These are phyloP conservation scores for Cossypha heuglini DNA, from an alignment of 2,797 vertebrate genomes.

Conservation along the genomic window DNA sequence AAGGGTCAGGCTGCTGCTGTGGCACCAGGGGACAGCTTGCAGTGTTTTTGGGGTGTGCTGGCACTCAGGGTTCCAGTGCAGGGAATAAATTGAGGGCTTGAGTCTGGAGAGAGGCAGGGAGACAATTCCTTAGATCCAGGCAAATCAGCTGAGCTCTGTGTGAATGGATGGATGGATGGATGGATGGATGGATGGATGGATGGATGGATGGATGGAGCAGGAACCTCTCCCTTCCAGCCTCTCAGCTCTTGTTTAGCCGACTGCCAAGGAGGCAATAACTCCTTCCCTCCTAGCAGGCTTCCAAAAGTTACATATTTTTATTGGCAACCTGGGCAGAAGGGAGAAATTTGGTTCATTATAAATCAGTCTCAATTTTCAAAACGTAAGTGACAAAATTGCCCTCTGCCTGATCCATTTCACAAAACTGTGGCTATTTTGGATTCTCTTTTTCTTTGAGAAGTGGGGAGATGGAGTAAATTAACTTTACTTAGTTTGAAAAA, in stretches of 20 bases:
- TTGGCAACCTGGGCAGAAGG: background rate
- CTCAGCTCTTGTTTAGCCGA: background rate
- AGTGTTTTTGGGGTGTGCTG: rapidly evolving
- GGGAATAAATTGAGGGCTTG: background rate
- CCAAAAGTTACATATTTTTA: background rate
- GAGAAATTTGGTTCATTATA: background rate
- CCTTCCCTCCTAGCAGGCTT: background rate
- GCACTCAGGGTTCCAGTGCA: rapidly evolving
- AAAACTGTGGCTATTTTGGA: background rate
- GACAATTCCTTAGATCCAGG: background rate
- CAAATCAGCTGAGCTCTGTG: background rate
- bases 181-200: too few species aligned
- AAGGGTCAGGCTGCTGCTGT: background rate
- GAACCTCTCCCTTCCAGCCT: background rate
- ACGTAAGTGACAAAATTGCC: background rate
- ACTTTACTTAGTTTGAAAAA: background rate
- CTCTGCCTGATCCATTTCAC: background rate
- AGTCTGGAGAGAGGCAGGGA: background rate
- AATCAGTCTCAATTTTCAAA: background rate
- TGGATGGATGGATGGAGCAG: background rate
- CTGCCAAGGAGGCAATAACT: background rate
- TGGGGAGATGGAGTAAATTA: background rate
- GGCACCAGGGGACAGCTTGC: background rate
- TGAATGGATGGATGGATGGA: too few species aligned
- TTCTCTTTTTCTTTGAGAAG: background rate